These are phyloP conservation scores for Heliconius himera DNA, from an alignment of 1,140 invertebrate species.

Conservation along the genomic window DNA sequence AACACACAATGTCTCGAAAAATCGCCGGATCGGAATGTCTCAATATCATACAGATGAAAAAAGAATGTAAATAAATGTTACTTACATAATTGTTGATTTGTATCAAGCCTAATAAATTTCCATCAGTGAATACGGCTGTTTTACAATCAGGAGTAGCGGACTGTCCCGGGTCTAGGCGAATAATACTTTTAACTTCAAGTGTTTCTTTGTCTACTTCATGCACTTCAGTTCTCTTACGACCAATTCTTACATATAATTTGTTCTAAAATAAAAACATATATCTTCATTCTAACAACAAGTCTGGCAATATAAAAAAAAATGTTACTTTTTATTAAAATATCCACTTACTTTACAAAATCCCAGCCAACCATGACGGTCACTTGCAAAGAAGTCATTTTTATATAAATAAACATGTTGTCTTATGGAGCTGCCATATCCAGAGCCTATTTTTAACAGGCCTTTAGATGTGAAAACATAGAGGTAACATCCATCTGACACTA, in stretches of 20 bases:
- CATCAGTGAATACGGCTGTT: conserved; percentile 91
- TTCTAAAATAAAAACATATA: conserved; percentile 56
- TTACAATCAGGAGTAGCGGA: conserved; percentile 83
- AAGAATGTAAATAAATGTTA: conserved; percentile 6
- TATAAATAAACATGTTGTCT: conserved; percentile 92
- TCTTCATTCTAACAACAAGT: conserved; percentile 15
- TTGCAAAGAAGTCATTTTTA: conserved; percentile 90
- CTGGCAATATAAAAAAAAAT: background rate
- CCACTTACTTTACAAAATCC: conserved; percentile 90
- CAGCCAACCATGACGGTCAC: conserved; percentile 90
- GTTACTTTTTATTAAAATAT: background rate
- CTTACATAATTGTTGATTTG: conserved; percentile 91
- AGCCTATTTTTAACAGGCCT: conserved; percentile 94
- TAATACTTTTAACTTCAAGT: conserved; percentile 82
- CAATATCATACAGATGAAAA: background rate
- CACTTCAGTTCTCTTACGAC: conserved; percentile 83
- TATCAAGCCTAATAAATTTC: conserved; percentile 91
- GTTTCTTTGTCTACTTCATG: conserved; percentile 84
- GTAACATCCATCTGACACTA: conserved; percentile 94
- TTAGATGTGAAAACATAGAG: conserved; percentile 91
- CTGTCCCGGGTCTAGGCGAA: conserved; percentile 84
- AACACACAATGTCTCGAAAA: too few relatives aligned
- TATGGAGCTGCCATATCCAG: conserved; percentile 94
- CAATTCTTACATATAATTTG: conserved; percentile 81
- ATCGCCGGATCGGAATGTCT: too few relatives aligned